These are phyloP conservation scores for Theonella swinhoei DNA, from an alignment of 37 sponge, comb jelly and placozoan genomes.

Conservation along the genomic window DNA sequence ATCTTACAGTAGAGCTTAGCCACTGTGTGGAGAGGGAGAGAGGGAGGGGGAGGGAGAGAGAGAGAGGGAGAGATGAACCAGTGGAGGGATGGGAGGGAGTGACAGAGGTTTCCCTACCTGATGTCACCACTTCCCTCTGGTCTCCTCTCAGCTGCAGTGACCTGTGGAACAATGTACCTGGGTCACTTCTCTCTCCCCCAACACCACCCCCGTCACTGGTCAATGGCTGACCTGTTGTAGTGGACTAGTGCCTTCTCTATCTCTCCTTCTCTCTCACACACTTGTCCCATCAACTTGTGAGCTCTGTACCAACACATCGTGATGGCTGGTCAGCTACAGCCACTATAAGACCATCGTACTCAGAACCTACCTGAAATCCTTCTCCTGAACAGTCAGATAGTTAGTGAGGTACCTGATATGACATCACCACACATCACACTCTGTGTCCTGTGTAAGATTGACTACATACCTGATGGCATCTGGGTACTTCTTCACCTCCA, in stretches of 20 bases:
- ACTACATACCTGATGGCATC: constrained; percentile 41
- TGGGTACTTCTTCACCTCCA: constrained; percentile 40
- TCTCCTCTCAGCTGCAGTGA: constrained; percentile 61
- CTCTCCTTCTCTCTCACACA: constrained; percentile 23
- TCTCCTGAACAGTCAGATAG: constrained; percentile 46
- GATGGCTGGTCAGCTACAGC: not conserved
- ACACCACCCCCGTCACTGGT: no score
- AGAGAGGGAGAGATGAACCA: no score
- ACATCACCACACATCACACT: no score
- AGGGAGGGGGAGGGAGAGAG: not conserved
- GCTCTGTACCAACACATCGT: constrained; percentile 13
- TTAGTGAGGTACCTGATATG: constrained; percentile 46
- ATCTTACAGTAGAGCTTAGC: constrained; percentile 44
- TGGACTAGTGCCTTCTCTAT: constrained; percentile 28
- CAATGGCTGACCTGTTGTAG: constrained; percentile 39
- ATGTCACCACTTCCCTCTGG: constrained; percentile 62
- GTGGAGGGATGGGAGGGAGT: no score
- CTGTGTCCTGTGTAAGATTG: no score
- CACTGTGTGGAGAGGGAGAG: constrained; percentile 13
- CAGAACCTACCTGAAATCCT: constrained; percentile 34
- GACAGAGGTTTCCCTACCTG: no score
- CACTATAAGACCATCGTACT: not conserved
- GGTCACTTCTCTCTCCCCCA: not conserved
- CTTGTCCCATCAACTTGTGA: constrained; percentile 62
- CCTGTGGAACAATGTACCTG: constrained; percentile 19